Evolutionary conservation across 1,140 invertebrate species (phyloP).

Genomic region (Streblospio benedicti): DNA sequence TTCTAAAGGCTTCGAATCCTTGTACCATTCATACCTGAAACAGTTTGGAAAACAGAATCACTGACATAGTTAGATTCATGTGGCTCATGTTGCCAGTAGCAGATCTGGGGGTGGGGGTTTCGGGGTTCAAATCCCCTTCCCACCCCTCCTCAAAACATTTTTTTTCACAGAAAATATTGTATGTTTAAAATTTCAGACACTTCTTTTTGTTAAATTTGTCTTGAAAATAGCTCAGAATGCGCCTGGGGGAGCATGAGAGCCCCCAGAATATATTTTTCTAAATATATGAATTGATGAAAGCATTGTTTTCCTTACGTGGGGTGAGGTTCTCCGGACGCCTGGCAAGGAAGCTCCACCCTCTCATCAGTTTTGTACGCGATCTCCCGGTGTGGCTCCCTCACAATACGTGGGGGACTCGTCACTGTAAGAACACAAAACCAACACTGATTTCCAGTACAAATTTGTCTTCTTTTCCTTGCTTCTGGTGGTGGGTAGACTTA

Average conservation of each 20-base stretch:
- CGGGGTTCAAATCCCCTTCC: neutral
- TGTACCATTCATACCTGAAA: constrained; percentile 8
- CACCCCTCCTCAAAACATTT: neutral
- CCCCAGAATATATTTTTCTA: neutral
- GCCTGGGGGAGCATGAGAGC: no score
- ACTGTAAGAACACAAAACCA: no score
- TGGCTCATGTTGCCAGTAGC: no score
- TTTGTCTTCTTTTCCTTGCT: no score
- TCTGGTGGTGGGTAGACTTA: no score
- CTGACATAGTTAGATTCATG: no score
- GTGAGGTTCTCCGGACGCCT: constrained; percentile 26
- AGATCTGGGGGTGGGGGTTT: no score
- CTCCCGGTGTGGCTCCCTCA: constrained; percentile 21
- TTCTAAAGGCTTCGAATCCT: constrained; percentile 4
- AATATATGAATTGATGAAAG: neutral
- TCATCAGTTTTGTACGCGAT: constrained; percentile 30
- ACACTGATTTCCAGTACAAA: no score
- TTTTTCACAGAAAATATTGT: neutral
- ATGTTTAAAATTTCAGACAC: neutral
- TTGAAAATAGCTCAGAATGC: neutral
- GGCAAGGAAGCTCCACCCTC: constrained; percentile 29
- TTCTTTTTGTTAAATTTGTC: neutral
- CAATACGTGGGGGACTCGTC: constrained; percentile 28
- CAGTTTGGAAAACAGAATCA: neutral
- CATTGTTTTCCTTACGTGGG: constrained; percentile 23